Evolutionary conservation across 2,888 invertebrate species (phyloP).

Genomic region (Pterobdella sp.): DNA sequence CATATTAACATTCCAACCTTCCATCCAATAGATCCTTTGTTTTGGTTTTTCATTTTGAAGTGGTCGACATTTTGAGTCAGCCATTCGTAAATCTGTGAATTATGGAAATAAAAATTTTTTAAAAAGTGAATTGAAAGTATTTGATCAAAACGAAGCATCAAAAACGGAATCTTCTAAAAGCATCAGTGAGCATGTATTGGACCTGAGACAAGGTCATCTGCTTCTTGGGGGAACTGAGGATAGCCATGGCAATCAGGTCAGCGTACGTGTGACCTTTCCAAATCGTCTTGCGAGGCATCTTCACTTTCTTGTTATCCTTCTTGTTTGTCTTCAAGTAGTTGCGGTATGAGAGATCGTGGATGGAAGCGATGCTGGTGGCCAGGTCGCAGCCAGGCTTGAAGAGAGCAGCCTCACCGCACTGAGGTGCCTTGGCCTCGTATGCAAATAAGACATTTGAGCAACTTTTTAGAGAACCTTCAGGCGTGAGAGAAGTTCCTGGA

Average conservation of each 20-base stretch:
- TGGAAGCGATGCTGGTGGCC: no score
- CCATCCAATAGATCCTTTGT: constrained; percentile 29
- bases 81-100: constrained; percentile 28
- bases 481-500: no score
- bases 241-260: constrained; percentile 29
- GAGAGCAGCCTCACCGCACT: no score
- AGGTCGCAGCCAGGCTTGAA: no score
- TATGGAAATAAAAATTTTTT: background rate
- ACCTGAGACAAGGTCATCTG: constrained; percentile 26
- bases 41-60: constrained; percentile 25
- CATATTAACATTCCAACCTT: constrained; percentile 24
- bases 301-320: background rate
- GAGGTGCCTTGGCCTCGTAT: no score
- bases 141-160: no score
- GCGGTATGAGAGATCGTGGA: no score
- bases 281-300: constrained; percentile 19
- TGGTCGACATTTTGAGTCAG: constrained; percentile 24
- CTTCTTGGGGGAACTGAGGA: constrained; percentile 24
- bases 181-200: constrained; percentile 20
- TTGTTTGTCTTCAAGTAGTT: no score
- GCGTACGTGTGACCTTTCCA: constrained; percentile 30
- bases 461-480: no score
- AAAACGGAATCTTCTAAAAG: no score
- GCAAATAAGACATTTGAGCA: no score
- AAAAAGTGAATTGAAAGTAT: background rate